Percentiles rank a stretch among this genome's conserved stretches.
phyloP scores from a whole-genome alignment of 1,140 invertebrate species.

The Bombus huntii region DNA sequence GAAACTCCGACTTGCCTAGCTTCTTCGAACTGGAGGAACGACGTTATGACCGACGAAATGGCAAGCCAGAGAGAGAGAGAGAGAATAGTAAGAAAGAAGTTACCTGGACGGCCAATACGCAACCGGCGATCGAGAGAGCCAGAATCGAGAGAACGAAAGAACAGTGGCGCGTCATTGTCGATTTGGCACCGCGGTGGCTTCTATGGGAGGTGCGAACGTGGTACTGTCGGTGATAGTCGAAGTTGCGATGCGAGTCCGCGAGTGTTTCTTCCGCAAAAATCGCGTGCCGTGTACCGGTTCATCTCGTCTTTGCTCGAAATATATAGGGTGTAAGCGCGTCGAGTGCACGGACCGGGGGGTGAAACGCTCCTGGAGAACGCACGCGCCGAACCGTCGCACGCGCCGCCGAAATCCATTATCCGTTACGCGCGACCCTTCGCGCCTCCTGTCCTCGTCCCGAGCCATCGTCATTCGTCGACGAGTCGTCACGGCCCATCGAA shows the following conservation, averaged over 20 bases:
- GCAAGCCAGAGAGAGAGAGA: background rate
- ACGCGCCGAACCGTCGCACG: slow-evolving; percentile 20
- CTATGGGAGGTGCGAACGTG: background rate
- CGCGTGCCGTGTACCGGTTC: slow-evolving; percentile 54
- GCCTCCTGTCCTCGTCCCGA: background rate
- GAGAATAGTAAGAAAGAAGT: background rate
- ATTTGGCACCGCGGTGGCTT: background rate
- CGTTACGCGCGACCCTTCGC: background rate
- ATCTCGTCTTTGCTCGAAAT: slow-evolving; percentile 66
- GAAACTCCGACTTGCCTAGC: background rate
- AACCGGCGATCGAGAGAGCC: slow-evolving; percentile 21
- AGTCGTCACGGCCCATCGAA: background rate
- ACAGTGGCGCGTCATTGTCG: slow-evolving; percentile 5
- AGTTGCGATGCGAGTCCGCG: background rate
- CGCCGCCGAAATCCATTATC: slow-evolving; percentile 37
- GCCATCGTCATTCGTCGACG: background rate
- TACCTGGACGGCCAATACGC: slow-evolving; percentile 53
- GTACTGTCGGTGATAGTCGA: no score
- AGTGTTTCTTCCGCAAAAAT: slow-evolving; percentile 50
- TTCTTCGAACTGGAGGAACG: no score
- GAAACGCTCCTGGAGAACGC: slow-evolving; percentile 47
- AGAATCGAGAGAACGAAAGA: slow-evolving; percentile 16
- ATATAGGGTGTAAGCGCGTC: slow-evolving; percentile 67
- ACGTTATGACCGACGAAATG: no score
- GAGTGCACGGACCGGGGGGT: slow-evolving; percentile 33